Conservation (phyloP, 2,113 vertebrate genomes). For the Campylorhamphus procurvoides region DNA sequence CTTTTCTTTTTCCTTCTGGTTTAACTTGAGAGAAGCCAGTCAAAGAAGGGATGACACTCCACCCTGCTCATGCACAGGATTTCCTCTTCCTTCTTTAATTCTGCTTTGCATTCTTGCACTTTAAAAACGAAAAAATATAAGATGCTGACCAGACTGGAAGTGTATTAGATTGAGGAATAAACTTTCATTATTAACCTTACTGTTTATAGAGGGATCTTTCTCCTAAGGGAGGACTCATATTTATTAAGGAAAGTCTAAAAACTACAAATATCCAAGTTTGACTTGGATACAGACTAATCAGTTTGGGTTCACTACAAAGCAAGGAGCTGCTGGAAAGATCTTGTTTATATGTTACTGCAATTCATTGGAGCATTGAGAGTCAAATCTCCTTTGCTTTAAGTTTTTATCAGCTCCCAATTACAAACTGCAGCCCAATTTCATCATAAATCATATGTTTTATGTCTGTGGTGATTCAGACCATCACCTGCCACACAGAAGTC, state of each 20-base stretch:
- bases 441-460: neutral
- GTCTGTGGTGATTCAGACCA: neutral
- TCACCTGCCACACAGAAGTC: neutral
- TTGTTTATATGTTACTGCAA: neutral
- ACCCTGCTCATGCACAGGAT: neutral
- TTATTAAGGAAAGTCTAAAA: neutral
- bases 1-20: neutral
- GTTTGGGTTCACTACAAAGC: neutral
- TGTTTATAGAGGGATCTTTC: neutral
- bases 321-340: neutral
- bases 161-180: neutral
- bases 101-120: neutral
- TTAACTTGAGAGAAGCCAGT: neutral
- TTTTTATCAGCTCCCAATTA: neutral
- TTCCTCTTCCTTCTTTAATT: slow-evolving; percentile 8
- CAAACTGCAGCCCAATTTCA: neutral
- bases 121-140: neutral
- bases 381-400: neutral
- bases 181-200: neutral
- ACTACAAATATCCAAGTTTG: neutral
- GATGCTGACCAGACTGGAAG: neutral
- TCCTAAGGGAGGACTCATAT: neutral
- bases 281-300: neutral
- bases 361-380: neutral
- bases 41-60: neutral